Conservation (phyloP, 2,888 invertebrate species). For the Eupithecia centaureata region DNA sequence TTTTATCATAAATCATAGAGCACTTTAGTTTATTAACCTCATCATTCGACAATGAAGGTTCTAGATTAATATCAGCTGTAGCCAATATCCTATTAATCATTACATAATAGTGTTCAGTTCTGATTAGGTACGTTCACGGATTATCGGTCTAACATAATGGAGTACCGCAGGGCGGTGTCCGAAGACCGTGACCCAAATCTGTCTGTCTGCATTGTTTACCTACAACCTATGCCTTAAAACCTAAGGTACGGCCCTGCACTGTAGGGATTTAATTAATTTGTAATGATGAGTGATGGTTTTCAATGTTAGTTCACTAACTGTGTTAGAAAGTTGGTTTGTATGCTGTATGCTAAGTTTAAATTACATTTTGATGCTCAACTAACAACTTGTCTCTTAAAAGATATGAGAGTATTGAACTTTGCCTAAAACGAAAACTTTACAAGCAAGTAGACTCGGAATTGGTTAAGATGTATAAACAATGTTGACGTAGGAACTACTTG, state of each 20-base stretch:
- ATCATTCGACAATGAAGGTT: constrained; percentile 31
- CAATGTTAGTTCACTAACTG: constrained; percentile 26
- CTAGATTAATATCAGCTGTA: constrained; percentile 46
- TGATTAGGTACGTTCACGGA: constrained; percentile 59
- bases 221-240: constrained; percentile 26
- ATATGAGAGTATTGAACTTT: not conserved
- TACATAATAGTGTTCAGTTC: constrained; percentile 46
- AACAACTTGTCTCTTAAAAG: not conserved
- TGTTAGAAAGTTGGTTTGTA: constrained; percentile 23
- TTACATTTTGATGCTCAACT: not conserved
- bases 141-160: constrained; percentile 56
- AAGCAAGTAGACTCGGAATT: constrained; percentile 13
- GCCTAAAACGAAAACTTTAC: not conserved
- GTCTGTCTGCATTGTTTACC: constrained; percentile 52
- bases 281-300: constrained; percentile 16
- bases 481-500: constrained; percentile 29
- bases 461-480: constrained; percentile 26
- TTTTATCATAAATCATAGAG: not conserved
- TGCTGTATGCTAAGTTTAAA: constrained; percentile 10
- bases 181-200: constrained; percentile 66
- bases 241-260: constrained; percentile 1
- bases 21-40: constrained; percentile 4
- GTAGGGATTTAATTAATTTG: constrained; percentile 12
- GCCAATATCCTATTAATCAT: constrained; percentile 51
- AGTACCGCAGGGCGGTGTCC: constrained; percentile 59